These are phyloP conservation scores for Syrrhaptes paradoxus DNA, from an alignment of 2,113 vertebrate species.

Conservation along the genomic window DNA sequence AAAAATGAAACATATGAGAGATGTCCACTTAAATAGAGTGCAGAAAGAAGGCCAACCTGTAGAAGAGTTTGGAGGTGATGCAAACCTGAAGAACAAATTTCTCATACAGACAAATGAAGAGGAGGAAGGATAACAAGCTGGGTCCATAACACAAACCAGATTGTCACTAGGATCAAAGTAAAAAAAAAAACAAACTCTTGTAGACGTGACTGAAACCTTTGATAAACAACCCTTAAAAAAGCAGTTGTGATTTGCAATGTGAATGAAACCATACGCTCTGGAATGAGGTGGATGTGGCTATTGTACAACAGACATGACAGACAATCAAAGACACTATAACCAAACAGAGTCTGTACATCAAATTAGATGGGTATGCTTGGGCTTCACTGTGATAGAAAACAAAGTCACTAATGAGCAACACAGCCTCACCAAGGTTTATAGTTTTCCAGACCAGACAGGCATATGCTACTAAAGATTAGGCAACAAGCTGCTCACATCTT, in stretches of 20 bases:
- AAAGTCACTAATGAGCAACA: not conserved
- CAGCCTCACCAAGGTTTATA: not conserved
- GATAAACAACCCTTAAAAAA: not conserved
- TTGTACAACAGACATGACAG: not conserved
- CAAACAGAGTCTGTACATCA: not conserved
- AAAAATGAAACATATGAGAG: not conserved
- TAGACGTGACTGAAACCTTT: not conserved
- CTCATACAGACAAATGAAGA: not conserved
- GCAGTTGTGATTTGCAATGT: not conserved
- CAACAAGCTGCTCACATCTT: not conserved
- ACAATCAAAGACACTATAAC: not conserved
- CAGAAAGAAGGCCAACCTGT: not conserved
- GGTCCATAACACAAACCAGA: not conserved
- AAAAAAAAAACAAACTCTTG: not conserved
- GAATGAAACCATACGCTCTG: not conserved
- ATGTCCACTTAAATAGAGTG: not conserved
- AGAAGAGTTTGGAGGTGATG: not conserved
- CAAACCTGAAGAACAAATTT: not conserved
- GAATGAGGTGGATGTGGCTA: not conserved
- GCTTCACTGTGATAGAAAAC: not conserved
- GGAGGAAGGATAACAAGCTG: not conserved
- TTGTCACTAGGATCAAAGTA: not conserved
- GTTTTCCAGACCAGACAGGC: not conserved
- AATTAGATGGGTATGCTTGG: not conserved
- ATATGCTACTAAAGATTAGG: not conserved